Conservation (phyloP, 1,140 invertebrate species). For the Drosophila bifasciata region DNA sequence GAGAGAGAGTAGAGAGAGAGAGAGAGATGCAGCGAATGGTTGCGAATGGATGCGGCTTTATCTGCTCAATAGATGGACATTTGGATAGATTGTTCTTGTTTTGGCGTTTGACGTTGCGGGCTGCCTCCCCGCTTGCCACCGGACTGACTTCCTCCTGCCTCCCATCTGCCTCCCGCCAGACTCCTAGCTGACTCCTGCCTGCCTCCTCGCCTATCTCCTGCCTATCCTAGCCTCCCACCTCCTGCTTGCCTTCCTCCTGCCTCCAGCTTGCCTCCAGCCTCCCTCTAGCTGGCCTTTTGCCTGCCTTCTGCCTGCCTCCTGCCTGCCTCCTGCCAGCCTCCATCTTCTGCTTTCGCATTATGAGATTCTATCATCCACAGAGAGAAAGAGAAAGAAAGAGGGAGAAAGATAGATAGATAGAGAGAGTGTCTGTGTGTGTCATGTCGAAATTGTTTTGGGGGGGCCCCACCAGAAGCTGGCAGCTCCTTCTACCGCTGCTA, state of each 20-base stretch:
- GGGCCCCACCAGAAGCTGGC: slow-evolving; percentile 6
- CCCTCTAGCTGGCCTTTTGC: no score
- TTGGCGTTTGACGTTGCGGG: slow-evolving; percentile 73
- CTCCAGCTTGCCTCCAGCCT: slow-evolving; percentile 1
- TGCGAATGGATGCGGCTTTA: slow-evolving; percentile 69
- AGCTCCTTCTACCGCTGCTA: slow-evolving; percentile 24
- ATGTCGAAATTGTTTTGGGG: slow-evolving; percentile 72
- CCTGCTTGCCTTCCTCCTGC: slow-evolving; percentile 1
- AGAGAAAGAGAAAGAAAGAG: no score
- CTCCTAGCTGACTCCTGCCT: background rate
- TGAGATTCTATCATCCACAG: slow-evolving; percentile 73
- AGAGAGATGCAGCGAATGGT: no score
- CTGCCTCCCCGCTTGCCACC: slow-evolving; percentile 10
- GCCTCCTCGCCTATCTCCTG: slow-evolving; percentile 4
- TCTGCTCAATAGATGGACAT: slow-evolving; percentile 82
- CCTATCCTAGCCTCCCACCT: no score
- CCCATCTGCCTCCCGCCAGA: slow-evolving; percentile 12
- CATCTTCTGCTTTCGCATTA: slow-evolving; percentile 49
- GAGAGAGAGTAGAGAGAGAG: background rate
- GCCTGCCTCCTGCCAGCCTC: no score
- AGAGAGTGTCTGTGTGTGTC: slow-evolving; percentile 45
- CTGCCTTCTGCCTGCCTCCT: slow-evolving; percentile 9
- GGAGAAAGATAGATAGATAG: no score
- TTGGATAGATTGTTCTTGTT: slow-evolving; percentile 83
- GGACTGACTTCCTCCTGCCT: no score